phyloP scores from a whole-genome alignment of 1,140 invertebrate species.

The Aricia agestis region DNA sequence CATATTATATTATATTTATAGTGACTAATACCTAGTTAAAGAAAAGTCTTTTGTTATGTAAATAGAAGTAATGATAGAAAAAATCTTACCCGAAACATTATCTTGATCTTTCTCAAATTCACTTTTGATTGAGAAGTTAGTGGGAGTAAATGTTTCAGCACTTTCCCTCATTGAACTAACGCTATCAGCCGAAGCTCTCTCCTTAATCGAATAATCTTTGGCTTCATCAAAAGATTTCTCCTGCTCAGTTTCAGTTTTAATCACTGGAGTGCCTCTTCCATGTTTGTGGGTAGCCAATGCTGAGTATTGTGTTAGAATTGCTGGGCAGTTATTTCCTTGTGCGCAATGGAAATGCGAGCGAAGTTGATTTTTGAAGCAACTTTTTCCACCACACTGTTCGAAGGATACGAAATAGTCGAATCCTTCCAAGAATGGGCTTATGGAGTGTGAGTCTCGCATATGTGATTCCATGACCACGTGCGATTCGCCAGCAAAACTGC shows the following conservation, averaged over 20 bases:
- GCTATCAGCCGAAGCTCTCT: constrained; percentile 62
- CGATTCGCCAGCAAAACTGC: constrained; percentile 61
- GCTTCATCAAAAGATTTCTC: constrained; percentile 69
- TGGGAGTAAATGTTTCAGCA: constrained; percentile 52
- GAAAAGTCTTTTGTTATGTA: too few species aligned
- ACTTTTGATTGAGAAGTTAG: constrained; percentile 69
- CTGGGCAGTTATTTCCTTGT: constrained; percentile 67
- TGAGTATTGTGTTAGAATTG: constrained; percentile 70
- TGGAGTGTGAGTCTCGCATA: constrained; percentile 65
- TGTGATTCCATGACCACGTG: constrained; percentile 67
- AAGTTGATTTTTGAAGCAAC: constrained; percentile 67
- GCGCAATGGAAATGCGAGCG: constrained; percentile 71
- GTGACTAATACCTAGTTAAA: too few species aligned
- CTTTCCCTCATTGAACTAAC: constrained; percentile 54
- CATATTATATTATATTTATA: too few species aligned
- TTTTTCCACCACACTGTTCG: constrained; percentile 70
- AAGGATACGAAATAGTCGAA: constrained; percentile 66
- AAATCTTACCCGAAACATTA: constrained; percentile 65
- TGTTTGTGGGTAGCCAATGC: constrained; percentile 70
- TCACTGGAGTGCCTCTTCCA: constrained; percentile 59
- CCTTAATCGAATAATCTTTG: constrained; percentile 73
- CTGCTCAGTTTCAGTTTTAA: constrained; percentile 57
- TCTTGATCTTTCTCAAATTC: constrained; percentile 68
- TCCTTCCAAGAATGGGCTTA: constrained; percentile 61
- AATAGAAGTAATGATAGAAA: constrained; percentile 1